phyloP scores from a whole-genome alignment of 2,113 vertebrate species.

The Oceanodroma tethys region DNA sequence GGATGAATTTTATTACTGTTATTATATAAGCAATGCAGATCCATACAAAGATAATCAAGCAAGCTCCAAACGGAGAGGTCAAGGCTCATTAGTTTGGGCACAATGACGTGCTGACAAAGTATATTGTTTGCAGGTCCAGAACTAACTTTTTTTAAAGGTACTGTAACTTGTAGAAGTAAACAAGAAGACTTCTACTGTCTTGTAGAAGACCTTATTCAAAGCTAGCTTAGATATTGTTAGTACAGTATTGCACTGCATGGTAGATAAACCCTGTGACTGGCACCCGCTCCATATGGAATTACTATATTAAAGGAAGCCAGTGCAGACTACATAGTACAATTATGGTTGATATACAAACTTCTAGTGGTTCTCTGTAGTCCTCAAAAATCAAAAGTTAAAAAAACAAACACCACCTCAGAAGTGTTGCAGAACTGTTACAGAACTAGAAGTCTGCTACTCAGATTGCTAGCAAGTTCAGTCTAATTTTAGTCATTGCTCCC shows the following conservation, averaged over 20 bases:
- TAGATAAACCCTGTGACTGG: background rate
- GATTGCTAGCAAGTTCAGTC: background rate
- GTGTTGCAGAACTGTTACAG: background rate
- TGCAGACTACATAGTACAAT: background rate
- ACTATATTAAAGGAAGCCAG: background rate
- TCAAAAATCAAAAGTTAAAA: background rate
- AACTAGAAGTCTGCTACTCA: background rate
- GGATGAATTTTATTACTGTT: background rate
- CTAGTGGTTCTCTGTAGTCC: background rate
- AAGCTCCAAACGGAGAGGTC: background rate
- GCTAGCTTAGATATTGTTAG: background rate
- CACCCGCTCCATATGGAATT: background rate
- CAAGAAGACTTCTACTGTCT: background rate
- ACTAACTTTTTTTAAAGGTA: background rate
- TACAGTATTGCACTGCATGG: background rate
- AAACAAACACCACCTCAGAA: background rate
- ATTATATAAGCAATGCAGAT: background rate
- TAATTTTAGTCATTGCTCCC: background rate
- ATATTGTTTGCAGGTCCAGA: background rate
- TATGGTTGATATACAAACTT: background rate
- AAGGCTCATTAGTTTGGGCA: background rate
- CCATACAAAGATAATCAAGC: background rate
- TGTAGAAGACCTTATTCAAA: background rate
- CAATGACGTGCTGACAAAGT: background rate
- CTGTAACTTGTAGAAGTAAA: background rate